Conservation (phyloP, 2,113 vertebrate genomes). For the Oreotrochilus melanogaster region DNA sequence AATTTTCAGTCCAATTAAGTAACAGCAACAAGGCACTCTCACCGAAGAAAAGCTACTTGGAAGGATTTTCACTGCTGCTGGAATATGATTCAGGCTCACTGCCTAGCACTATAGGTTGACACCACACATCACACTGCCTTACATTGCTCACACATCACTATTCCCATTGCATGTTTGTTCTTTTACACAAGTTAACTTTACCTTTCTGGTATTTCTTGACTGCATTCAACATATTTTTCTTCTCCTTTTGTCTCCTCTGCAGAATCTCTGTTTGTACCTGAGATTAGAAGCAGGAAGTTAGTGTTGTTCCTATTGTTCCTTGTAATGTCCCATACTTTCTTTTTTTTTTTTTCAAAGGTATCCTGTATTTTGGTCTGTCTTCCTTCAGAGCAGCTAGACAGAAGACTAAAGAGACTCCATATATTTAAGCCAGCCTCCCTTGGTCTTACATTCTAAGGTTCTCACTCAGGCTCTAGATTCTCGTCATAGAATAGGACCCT, state of each 20-base stretch:
- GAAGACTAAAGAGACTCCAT: neutral
- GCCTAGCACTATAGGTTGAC: neutral
- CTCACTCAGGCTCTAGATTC: neutral
- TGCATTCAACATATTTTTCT: conserved; percentile 91
- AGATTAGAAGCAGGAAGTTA: conserved; percentile 23
- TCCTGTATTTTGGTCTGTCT: neutral
- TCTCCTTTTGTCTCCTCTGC: conserved; percentile 95
- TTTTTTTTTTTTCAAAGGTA: neutral
- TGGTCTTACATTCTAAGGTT: neutral
- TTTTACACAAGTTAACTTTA: conserved; percentile 32
- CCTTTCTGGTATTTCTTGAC: conserved; percentile 99
- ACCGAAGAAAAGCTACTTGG: neutral
- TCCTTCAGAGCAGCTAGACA: neutral
- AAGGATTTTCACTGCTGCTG: neutral
- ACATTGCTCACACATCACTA: neutral
- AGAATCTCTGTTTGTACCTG: conserved; percentile 95
- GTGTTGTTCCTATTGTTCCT: neutral
- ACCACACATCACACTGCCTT: neutral
- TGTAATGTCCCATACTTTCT: neutral
- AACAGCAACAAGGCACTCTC: neutral
- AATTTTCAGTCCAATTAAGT: neutral
- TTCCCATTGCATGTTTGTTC: neutral
- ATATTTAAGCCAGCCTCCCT: neutral
- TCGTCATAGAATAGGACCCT: neutral
- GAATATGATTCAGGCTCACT: neutral